These are phyloP conservation scores for Beroe forskalii DNA, from an alignment of 37 sponge, comb jelly and placozoan genomes.

Conservation along the genomic window DNA sequence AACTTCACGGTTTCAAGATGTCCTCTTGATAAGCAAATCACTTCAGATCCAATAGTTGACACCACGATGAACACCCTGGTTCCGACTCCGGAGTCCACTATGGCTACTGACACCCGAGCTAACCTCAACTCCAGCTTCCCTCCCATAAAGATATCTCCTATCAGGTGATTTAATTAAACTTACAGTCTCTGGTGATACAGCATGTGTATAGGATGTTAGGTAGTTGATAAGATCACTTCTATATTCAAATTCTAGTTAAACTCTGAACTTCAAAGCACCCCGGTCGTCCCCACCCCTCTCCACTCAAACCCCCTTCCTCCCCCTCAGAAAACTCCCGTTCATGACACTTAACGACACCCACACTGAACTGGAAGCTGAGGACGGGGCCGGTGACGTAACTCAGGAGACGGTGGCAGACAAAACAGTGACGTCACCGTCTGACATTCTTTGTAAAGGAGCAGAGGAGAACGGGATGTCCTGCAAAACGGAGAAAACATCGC, in stretches of 20 bases:
- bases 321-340: slow-evolving; percentile 30
- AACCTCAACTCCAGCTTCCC: slow-evolving; percentile 20
- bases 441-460: neutral
- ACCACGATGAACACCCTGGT: slow-evolving; percentile 29
- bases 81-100: neutral
- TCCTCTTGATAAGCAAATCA: too few species aligned
- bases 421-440: neutral
- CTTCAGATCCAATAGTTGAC: too few species aligned
- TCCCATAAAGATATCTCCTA: slow-evolving; percentile 22
- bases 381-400: neutral
- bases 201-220: too few species aligned
- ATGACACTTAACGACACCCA: slow-evolving; percentile 12
- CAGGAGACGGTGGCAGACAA: neutral
- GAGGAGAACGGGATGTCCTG: neutral
- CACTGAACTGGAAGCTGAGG: neutral
- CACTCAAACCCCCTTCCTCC: too few species aligned
- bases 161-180: too few species aligned
- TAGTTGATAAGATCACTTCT: too few species aligned
- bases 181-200: too few species aligned
- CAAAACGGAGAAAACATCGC: neutral
- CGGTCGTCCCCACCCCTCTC: too few species aligned
- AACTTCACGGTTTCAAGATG: too few species aligned
- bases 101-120: neutral
- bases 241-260: too few species aligned
- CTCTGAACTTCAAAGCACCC: too few species aligned